Percentiles rank a stretch among this genome's conserved stretches.
These are phyloP conservation scores for Ivindomyrus marchei DNA, from an alignment of 2,113 vertebrate species.

Conservation along the genomic window DNA sequence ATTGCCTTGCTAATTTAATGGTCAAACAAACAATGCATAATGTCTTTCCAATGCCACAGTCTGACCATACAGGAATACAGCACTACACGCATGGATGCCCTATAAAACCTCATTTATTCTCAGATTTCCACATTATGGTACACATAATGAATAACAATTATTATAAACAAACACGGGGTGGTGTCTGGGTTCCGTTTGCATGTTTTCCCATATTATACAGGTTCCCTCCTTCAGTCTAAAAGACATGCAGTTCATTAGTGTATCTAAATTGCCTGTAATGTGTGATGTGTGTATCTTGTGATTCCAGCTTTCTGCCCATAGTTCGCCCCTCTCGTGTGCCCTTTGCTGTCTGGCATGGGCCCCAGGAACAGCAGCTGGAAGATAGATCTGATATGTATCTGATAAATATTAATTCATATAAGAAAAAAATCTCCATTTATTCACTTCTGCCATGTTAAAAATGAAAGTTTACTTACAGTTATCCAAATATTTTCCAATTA, in stretches of 20 bases:
- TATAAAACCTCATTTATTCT: background rate
- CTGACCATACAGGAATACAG: background rate
- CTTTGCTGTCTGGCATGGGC: background rate
- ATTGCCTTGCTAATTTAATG: background rate
- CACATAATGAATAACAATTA: conserved; percentile 2
- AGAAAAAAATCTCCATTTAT: background rate
- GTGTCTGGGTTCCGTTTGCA: background rate
- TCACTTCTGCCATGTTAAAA: background rate
- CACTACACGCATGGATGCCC: background rate
- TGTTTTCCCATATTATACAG: background rate
- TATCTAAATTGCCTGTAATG: background rate
- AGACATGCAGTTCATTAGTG: background rate
- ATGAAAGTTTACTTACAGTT: background rate
- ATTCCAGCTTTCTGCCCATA: background rate
- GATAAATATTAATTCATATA: background rate
- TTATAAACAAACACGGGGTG: background rate
- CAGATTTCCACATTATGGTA: background rate
- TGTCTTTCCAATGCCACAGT: background rate
- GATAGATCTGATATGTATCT: background rate
- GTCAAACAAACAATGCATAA: background rate
- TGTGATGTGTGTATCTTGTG: background rate
- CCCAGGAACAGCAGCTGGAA: background rate
- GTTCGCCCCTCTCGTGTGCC: background rate
- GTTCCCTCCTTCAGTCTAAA: background rate
- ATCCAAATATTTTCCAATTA: background rate